These are phyloP conservation scores for Eupeodes luniger DNA, from an alignment of 2,888 invertebrate genomes.

Conservation along the genomic window DNA sequence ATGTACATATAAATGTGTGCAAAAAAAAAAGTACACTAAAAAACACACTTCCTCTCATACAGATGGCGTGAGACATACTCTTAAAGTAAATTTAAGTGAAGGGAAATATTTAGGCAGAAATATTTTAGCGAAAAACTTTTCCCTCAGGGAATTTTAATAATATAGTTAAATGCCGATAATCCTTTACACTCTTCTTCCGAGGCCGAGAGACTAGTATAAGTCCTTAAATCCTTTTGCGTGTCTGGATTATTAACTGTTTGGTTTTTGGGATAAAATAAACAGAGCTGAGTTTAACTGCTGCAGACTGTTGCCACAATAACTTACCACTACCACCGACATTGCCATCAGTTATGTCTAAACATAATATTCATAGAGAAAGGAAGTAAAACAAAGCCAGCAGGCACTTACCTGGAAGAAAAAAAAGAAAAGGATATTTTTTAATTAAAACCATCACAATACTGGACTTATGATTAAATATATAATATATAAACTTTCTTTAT, in stretches of 20 bases:
- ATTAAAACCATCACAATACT: conserved; percentile 26
- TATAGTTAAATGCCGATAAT: conserved; percentile 63
- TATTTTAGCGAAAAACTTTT: conserved; percentile 26
- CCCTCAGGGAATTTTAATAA: background rate
- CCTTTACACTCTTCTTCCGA: conserved; percentile 6
- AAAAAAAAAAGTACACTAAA: background rate
- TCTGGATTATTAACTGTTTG: conserved; percentile 48
- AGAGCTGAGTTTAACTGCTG: conserved; percentile 52
- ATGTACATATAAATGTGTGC: background rate
- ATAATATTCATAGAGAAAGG: background rate
- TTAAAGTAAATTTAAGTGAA: conserved; percentile 45
- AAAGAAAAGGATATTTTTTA: conserved; percentile 39
- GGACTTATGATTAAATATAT: background rate
- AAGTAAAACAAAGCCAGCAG: background rate
- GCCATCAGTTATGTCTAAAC: background rate
- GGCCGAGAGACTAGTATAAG: background rate
- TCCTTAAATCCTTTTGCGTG: conserved; percentile 41
- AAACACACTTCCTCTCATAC: conserved; percentile 18
- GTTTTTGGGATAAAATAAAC: conserved; percentile 19
- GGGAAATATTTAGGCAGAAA: background rate
- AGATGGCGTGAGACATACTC: conserved; percentile 64
- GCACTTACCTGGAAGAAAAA: conserved; percentile 64
- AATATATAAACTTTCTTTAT: background rate
- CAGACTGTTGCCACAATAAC: conserved; percentile 55
- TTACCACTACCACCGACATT: conserved; percentile 19